Evolutionary conservation across 2,797 vertebrate species (phyloP), one percentile per base, ranked within the genome.

Genomic region (Dermochelys coriacea): DNA sequence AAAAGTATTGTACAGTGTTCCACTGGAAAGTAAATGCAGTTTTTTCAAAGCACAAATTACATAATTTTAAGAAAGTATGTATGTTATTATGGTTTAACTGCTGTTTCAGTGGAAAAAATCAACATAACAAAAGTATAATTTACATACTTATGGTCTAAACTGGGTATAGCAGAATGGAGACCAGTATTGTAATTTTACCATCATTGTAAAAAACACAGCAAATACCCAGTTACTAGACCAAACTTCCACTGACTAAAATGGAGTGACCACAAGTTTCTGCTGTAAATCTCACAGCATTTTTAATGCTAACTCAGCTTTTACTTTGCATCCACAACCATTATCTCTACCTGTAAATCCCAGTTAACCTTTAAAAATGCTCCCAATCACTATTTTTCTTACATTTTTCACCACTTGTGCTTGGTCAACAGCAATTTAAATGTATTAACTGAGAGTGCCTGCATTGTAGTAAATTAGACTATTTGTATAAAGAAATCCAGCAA

Each of bases 221-320:
- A 95, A 93, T 84, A 78, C 23, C 23, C 41, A 82, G 4, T 34
- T 77, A 41, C 31, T 77, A 68, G 1, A 27, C 2, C 64, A 90
- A 81, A 55, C 75, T 82, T 84, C 41, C 6, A 50, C 47, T 85
- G 79, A 80, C 82, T 90, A 86, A 84, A 82, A 77, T 64, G 52
- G 50, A 74, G 3, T 51, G 80, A 55, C 34, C 59, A 82, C 37
- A 95, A 85, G 50, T 31, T 80, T 89, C 93, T 52, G 88, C 61
- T 94, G 84, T 84, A 83, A 54, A 21, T 91, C 64, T 71, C 25
- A 87, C n/a, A 27, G 54, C 74, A 64, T 85, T 89, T 45, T 89
- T 75, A 80, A 68, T 94, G 23, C 7, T 88, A 78, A 85, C n/a
- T 74, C 82, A 94, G 54, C 2, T 47, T 85, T 95, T 91, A 93